phyloP scores from a whole-genome alignment of 2,888 invertebrate species.

The Hirtodrosophila confusa region DNA sequence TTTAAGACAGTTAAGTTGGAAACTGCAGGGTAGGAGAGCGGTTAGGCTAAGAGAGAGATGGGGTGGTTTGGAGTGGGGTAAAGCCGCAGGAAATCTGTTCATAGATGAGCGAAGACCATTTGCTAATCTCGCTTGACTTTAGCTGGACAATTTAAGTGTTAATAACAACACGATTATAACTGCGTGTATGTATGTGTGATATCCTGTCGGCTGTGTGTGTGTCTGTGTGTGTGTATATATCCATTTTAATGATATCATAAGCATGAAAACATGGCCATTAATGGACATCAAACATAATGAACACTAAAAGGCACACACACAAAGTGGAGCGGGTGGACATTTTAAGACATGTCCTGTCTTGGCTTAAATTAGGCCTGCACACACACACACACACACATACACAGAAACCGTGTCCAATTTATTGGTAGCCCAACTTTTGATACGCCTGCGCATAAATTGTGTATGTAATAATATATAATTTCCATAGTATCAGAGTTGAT shows the following conservation, averaged over 20 bases:
- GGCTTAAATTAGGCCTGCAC: slow-evolving; percentile 49
- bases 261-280: slow-evolving; percentile 66
- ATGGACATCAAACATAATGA: slow-evolving; percentile 61
- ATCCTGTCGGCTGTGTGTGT: slow-evolving; percentile 3
- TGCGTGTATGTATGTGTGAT: slow-evolving; percentile 7
- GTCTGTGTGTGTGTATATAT: slow-evolving; percentile 22
- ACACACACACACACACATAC: background rate
- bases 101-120: slow-evolving; percentile 10
- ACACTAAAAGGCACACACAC: slow-evolving; percentile 29
- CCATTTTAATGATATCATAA: slow-evolving; percentile 62
- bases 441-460: slow-evolving; percentile 34
- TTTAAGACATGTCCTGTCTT: slow-evolving; percentile 43
- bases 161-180: slow-evolving; percentile 30
- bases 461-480: slow-evolving; percentile 46
- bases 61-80: background rate
- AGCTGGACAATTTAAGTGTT: slow-evolving; percentile 33
- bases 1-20: slow-evolving; percentile 28
- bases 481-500: slow-evolving; percentile 28
- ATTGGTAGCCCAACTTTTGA: too few species aligned
- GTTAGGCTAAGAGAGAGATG: too few species aligned
- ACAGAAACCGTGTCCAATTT: slow-evolving; percentile 24
- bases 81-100: slow-evolving; percentile 10
- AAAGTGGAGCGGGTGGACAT: slow-evolving; percentile 26
- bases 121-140: slow-evolving; percentile 32
- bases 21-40: slow-evolving; percentile 8